phyloP scores from a whole-genome alignment of 2,888 invertebrate species.

The Ormyrus pomaceus region DNA sequence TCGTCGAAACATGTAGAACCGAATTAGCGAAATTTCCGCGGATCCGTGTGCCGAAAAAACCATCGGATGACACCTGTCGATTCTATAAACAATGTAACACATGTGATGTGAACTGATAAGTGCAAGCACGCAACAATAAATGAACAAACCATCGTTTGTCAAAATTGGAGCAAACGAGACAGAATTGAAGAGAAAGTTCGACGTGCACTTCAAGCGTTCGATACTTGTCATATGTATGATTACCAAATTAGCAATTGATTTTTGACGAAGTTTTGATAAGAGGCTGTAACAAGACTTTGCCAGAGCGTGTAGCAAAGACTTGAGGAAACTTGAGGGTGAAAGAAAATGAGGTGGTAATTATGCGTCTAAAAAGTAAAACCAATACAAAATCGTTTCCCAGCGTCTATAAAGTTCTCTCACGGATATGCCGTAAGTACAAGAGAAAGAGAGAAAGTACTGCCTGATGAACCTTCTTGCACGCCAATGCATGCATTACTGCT shows the following conservation, averaged over 20 bases:
- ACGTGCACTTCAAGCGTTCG: conserved; percentile 60
- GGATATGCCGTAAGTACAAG: conserved; percentile 73
- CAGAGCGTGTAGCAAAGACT: not conserved
- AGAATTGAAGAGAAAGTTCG: conserved; percentile 22
- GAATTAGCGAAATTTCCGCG: conserved; percentile 20
- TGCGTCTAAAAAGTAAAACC: conserved; percentile 73
- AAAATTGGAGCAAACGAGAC: conserved; percentile 10
- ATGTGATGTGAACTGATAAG: not conserved
- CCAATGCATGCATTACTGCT: conserved; percentile 21
- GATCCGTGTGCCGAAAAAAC: too few relatives aligned
- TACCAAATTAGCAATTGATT: conserved; percentile 57
- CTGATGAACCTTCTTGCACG: not conserved
- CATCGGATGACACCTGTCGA: not conserved
- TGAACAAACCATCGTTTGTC: too few relatives aligned
- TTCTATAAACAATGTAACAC: not conserved
- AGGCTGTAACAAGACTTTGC: too few relatives aligned
- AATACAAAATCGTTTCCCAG: conserved; percentile 73
- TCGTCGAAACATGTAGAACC: conserved; percentile 30
- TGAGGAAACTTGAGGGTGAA: not conserved
- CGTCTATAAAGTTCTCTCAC: conserved; percentile 73
- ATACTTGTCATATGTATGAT: conserved; percentile 66
- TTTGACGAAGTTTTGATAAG: conserved; percentile 9
- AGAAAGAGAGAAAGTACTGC: not conserved
- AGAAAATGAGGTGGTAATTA: conserved; percentile 62
- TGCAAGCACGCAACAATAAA: too few relatives aligned